Evolutionary conservation across 2,797 vertebrate species (phyloP), one percentile per base, ranked within the genome.

Genomic region (Molothrus ater): DNA sequence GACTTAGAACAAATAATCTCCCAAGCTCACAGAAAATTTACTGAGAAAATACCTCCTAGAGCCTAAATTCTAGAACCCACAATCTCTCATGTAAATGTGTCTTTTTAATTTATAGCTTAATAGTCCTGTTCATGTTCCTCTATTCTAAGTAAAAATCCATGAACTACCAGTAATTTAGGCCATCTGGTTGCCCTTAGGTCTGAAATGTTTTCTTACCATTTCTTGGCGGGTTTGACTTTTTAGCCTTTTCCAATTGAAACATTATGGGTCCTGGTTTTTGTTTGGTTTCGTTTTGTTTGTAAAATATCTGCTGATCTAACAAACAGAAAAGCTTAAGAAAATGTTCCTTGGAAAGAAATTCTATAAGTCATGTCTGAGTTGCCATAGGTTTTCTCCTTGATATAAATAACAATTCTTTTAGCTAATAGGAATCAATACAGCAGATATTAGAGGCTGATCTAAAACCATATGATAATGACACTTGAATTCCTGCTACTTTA

Each of bases 131-230:
- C 25, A 17, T 32, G 4, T 65, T 90, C 48, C 26, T 64, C 56
- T 59, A 50, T 22, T 74, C 80, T 24, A 80, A 34, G 25, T 47
- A 84, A 94, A 93, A 92, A 75, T 29, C 11, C 7, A 47, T 60
- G 43, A 86, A 60, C 28, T 76, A 80, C 40, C 51, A 85, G 24
- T 38, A 74, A 73, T 79, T 90, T 84, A 34, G 78, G 48, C 42
- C 8, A 14, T 74, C 71, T 91, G 51, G 16, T 72, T 94, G 71
- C 36, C 48, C 86, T 80, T 79, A 75, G 24, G 45, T 59, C 76
- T 90, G 66, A 90, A 96, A 65, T 40, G 5, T 79, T 94, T 95
- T 88, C 47, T 80, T 91, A 75, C 12, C 17, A 66, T 66, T 96
- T 96, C 63, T 86, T 90, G 69, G 45, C 40, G 83, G 21, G 29